Conservation (phyloP, 2,797 vertebrate species). For the Falco peregrinus region DNA sequence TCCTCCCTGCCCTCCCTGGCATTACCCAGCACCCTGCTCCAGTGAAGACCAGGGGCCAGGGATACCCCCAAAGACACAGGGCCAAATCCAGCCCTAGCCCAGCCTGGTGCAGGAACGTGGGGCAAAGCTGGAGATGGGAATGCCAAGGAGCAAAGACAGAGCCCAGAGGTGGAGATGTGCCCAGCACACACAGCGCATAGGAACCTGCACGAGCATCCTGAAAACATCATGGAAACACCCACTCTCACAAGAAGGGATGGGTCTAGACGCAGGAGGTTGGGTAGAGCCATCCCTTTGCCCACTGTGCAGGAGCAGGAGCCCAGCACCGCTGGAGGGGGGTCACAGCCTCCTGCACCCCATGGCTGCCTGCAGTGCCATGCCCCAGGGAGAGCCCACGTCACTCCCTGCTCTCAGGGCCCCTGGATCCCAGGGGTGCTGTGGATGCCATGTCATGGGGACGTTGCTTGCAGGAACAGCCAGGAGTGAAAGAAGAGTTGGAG, state of each 20-base stretch:
- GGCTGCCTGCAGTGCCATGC: neutral
- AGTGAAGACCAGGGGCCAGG: neutral
- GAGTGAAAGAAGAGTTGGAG: neutral
- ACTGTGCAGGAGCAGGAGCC: neutral
- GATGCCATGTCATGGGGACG: neutral
- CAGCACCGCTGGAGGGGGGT: neutral
- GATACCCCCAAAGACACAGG: neutral
- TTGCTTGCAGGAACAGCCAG: neutral
- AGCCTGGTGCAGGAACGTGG: rapidly evolving
- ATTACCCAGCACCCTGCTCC: rapidly evolving
- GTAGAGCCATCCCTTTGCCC: neutral
- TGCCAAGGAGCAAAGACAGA: neutral
- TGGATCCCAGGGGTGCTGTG: neutral
- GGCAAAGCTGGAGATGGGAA: neutral
- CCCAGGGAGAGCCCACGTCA: no score
- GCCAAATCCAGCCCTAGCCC: neutral
- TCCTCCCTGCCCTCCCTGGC: neutral
- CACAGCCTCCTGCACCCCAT: neutral
- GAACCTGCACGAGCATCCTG: neutral
- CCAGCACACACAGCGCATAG: rapidly evolving
- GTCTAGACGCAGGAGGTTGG: neutral
- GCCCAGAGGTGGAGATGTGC: neutral
- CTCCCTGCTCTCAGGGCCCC: rapidly evolving
- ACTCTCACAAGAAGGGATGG: rapidly evolving
- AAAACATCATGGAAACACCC: neutral